Evolutionary conservation across 2,888 invertebrate species (phyloP).

Genomic region (Adineta ricciae): DNA sequence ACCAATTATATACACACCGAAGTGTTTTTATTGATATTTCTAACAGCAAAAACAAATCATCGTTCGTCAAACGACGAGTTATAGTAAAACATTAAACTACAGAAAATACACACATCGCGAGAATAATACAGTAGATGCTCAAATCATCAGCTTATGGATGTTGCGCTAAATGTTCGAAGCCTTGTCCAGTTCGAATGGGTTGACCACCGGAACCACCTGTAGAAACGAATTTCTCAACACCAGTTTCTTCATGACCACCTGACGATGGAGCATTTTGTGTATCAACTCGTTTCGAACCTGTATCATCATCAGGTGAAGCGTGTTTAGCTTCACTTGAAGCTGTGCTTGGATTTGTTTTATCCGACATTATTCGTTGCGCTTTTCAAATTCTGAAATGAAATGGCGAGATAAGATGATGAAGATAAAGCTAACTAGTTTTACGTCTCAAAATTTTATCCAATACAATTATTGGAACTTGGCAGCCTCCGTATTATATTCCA

Average conservation of each 20-base stretch:
- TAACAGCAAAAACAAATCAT: background rate
- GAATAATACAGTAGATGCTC: too few species aligned
- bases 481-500: background rate
- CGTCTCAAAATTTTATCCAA: background rate
- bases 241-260: background rate
- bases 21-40: too few species aligned
- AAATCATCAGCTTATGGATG: background rate
- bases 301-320: background rate
- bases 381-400: too few species aligned
- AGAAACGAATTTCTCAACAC: background rate
- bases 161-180: background rate
- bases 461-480: background rate
- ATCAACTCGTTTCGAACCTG: background rate
- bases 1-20: too few species aligned
- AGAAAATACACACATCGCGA: too few species aligned
- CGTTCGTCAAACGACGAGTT: background rate
- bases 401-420: background rate
- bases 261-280: background rate
- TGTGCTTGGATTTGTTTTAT: background rate
- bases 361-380: too few species aligned
- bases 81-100: background rate
- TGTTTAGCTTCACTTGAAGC: background rate
- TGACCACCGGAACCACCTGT: background rate
- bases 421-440: background rate
- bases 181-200: background rate